Conservation (phyloP, 2,797 vertebrate species). For the Falco novaeseelandiae region DNA sequence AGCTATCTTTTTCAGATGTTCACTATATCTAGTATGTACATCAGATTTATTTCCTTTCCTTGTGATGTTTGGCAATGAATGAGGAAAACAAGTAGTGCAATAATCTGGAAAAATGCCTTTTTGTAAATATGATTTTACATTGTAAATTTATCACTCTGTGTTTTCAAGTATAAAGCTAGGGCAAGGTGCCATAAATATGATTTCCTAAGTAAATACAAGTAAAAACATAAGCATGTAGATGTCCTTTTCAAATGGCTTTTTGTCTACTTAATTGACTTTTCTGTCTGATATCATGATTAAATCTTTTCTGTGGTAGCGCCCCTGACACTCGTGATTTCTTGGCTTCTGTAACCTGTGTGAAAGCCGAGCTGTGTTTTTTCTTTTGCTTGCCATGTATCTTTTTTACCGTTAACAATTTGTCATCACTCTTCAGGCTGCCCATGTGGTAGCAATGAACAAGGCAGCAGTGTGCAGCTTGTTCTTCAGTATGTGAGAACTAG, state of each 20-base stretch:
- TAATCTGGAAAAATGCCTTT: neutral
- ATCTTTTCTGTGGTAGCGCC: neutral
- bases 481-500: neutral
- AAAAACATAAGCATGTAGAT: neutral
- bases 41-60: neutral
- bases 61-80: neutral
- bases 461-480: neutral
- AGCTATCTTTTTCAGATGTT: neutral
- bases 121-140: neutral
- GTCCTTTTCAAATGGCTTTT: neutral
- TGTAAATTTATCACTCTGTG: neutral
- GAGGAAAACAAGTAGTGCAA: neutral
- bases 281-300: neutral
- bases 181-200: neutral
- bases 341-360: neutral
- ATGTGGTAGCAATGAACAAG: conserved; percentile 4
- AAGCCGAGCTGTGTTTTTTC: neutral
- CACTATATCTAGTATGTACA: neutral
- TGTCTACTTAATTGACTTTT: neutral
- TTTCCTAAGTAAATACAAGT: neutral
- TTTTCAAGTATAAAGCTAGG: neutral
- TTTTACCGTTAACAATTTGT: conserved; percentile 19
- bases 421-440: neutral
- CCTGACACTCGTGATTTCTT: neutral
- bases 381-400: neutral